phyloP scores from a whole-genome alignment of 2,797 vertebrate genomes.

The Austrolebias charrua region DNA sequence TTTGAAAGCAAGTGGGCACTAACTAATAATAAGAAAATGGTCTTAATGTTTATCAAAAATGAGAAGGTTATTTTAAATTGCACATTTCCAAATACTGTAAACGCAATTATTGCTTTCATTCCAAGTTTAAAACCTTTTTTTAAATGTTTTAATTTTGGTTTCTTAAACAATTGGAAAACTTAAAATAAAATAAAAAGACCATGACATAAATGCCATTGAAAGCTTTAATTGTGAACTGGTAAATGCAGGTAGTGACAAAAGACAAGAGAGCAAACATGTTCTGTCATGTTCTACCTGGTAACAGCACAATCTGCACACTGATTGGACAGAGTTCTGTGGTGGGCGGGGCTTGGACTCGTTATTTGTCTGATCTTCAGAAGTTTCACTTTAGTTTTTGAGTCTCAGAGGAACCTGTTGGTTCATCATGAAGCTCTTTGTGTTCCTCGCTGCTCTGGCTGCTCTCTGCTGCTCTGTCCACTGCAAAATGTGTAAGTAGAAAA shows the following conservation, averaged over 20 bases:
- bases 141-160: not conserved
- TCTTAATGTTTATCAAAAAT: not conserved
- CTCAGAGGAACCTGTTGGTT: fast-evolving
- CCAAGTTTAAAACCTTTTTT: not conserved
- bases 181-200: not conserved
- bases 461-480: slow-evolving; percentile 5
- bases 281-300: slow-evolving; percentile 31
- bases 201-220: too few relatives aligned
- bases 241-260: too few relatives aligned
- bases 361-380: fast-evolving
- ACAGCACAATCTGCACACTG: slow-evolving; percentile 15
- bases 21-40: not conserved
- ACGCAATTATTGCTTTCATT: not conserved
- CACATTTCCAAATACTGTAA: too few relatives aligned
- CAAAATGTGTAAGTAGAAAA: slow-evolving; percentile 47
- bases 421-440: slow-evolving; percentile 12
- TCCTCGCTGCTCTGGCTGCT: fast-evolving
- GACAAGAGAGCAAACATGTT: slow-evolving; percentile 40
- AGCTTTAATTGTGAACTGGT: too few relatives aligned
- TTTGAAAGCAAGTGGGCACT: not conserved
- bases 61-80: not conserved
- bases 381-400: slow-evolving; percentile 16
- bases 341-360: slow-evolving; percentile 16
- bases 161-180: not conserved
- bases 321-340: slow-evolving; percentile 41